A percentile compares a stretch with the other conserved stretches of the same genome.
Evolutionary conservation across 1,140 invertebrate genomes (phyloP).

Genomic region (Drosophila sturtevanti): DNA sequence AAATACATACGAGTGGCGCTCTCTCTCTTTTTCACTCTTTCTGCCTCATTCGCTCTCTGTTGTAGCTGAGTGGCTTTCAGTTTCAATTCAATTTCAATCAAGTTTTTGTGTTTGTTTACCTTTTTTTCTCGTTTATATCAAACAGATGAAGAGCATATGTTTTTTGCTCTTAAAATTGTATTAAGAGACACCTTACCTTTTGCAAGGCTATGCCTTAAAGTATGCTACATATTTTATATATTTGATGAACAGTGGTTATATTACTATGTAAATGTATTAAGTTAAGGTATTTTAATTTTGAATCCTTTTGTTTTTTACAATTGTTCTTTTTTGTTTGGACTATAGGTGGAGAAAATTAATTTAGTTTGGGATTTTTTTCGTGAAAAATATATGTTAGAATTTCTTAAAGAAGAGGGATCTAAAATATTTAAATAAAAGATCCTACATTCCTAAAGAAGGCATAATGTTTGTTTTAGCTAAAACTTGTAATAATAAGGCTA

Average conservation of each 20-base stretch:
- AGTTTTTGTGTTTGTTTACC: constrained; percentile 51
- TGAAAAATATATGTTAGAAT: no score
- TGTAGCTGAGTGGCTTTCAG: constrained; percentile 15
- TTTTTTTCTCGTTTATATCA: constrained; percentile 36
- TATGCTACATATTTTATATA: not conserved
- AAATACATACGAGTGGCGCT: not conserved
- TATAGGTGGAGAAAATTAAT: no score
- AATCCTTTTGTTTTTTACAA: no score
- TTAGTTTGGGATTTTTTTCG: no score
- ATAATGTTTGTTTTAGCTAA: no score
- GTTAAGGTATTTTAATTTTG: not conserved
- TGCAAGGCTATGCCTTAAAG: not conserved
- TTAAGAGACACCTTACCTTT: not conserved
- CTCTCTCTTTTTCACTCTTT: no score
- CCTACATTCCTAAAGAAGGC: no score
- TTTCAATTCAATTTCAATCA: constrained; percentile 11
- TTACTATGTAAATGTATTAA: not conserved
- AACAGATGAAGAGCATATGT: not conserved
- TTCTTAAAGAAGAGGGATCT: no score
- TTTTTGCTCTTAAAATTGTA: not conserved
- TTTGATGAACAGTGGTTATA: not conserved
- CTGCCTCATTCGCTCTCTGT: constrained; percentile 9
- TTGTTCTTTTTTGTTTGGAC: no score
- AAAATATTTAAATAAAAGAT: no score
- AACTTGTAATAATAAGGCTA: no score